Evolutionary conservation across 1,140 invertebrate species (phyloP), one percentile per base, ranked within the genome.

Genomic region (Reticulitermes speratus): DNA sequence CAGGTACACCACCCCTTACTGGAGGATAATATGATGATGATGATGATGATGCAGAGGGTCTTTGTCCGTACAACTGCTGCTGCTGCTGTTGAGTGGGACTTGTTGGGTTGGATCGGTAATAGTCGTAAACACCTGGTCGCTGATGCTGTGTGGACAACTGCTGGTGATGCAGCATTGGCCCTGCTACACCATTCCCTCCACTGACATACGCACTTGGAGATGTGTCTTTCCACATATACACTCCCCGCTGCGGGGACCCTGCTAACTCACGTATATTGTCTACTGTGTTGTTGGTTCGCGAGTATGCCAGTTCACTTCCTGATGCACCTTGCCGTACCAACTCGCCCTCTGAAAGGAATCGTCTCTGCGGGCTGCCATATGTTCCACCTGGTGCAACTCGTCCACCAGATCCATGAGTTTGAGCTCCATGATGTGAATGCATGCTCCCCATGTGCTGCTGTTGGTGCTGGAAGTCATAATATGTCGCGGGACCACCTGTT

Each of bases 311-410:
- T 83, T 92, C 92, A 32, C 92, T 92, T 59, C 91, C 91, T 48
- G 84, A 69, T 44, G 30, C 75, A 59, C 92, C 93, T 88, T 95
- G 95, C n/a, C 95, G 93, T 84, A 96, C 93, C 87, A 97, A 91
- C 90, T 97, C 96, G 85, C 96, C 96, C 90, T 97, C 96, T 21
- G 96, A 96, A 48, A 97, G 93, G 90, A 97, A 97, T 84, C 96
- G 94, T 2, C 96, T 93, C 90, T 97, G 96, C 8, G 96, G 96
- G 90, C 95, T 96, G 84, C 92, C 93, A 44, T 92, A 91, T 44
- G 90, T 89, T 83, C 90, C 87, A 91, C 52, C 88, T 88, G 12
- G 55, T 55, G 44, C 86, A 86, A 85, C 86, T 86, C 84, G 81
- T n/a, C 82, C 84, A 82, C 87, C 83, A 87, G 86, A 75, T 86